A percentile compares a stretch with the other conserved stretches of the same genome.
These are phyloP conservation scores for Ciconia stormi DNA, from an alignment of 2,113 vertebrate genomes.

Conservation along the genomic window DNA sequence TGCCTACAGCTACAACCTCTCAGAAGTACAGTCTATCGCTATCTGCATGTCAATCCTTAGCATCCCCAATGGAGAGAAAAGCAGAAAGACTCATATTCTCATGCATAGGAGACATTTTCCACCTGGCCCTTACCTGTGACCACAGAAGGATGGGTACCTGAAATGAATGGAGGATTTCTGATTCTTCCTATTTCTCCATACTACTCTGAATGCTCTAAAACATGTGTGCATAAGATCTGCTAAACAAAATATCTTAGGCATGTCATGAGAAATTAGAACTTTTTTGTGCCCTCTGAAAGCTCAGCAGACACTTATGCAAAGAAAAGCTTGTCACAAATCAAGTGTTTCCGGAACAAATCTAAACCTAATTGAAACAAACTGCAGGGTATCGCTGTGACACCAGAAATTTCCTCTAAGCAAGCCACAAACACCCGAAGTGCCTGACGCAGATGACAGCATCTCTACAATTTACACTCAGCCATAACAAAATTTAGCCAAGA, in stretches of 20 bases:
- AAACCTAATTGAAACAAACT: background rate
- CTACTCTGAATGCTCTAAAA: background rate
- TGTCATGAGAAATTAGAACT: background rate
- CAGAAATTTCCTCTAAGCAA: background rate
- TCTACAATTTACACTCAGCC: background rate
- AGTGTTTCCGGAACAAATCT: background rate
- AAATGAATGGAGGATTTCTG: rapidly evolving
- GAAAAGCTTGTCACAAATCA: background rate
- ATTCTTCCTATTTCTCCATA: background rate
- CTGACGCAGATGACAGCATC: background rate
- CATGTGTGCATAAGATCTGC: no score
- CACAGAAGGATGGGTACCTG: background rate
- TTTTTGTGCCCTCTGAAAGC: background rate
- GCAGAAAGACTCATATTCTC: background rate
- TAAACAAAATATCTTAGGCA: background rate
- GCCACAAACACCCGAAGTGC: background rate
- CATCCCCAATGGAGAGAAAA: background rate
- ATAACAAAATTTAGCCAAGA: background rate
- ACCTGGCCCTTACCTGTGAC: background rate
- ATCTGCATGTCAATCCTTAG: background rate
- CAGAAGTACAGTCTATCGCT: rapidly evolving
- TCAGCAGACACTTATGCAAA: background rate
- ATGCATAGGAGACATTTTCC: background rate
- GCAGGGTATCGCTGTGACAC: background rate
- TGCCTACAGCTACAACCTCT: background rate